Conservation (phyloP, 2,888 invertebrate species). For the Cephonodes hylas region DNA sequence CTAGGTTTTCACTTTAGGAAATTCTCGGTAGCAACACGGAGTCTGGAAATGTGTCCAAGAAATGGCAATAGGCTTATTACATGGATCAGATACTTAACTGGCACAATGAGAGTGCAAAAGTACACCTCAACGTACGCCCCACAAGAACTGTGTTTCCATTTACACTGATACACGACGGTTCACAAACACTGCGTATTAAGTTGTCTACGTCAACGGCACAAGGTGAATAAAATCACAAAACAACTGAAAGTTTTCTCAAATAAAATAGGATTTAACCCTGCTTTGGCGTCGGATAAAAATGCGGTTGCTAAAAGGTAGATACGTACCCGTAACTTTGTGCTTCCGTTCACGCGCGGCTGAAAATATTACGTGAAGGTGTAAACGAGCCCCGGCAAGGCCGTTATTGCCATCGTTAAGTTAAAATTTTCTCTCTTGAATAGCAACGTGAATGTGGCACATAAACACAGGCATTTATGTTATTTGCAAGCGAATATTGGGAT, state of each 20-base stretch:
- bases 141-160: no score
- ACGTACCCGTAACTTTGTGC: conserved; percentile 48
- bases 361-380: conserved; percentile 65
- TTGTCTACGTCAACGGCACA: background rate
- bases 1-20: no score
- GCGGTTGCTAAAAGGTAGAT: conserved; percentile 42
- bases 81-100: no score
- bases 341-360: conserved; percentile 55
- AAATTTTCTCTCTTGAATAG: conserved; percentile 68
- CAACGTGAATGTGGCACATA: conserved; percentile 57
- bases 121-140: no score
- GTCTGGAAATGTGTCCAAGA: no score
- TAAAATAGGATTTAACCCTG: conserved; percentile 41
- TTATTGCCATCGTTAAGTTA: conserved; percentile 71
- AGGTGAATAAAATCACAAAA: conserved; percentile 27
- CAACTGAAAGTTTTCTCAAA: conserved; percentile 38
- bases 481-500: conserved; percentile 55
- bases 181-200: conserved; percentile 8
- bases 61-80: no score
- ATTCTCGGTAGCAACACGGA: no score
- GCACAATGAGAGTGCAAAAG: no score
- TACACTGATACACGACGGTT: no score
- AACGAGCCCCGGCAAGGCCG: conserved; percentile 58
- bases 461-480: conserved; percentile 63
- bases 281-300: conserved; percentile 41